A percentile compares a stretch with the other conserved stretches of the same genome.
Evolutionary conservation across 2,113 vertebrate species (phyloP).

Genomic region (Diphyllodes magnificus): DNA sequence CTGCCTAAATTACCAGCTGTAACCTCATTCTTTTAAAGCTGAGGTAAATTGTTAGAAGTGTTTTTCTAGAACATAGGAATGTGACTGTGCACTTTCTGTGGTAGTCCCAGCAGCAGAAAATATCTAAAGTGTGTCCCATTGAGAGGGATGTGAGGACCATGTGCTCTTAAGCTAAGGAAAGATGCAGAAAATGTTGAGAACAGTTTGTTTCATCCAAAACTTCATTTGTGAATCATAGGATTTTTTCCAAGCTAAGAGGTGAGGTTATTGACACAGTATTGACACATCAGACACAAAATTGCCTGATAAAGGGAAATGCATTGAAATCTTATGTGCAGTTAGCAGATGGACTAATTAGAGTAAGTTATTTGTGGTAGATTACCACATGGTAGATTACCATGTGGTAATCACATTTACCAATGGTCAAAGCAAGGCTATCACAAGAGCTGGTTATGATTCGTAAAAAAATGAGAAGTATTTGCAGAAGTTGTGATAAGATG

Average conservation of each 20-base stretch:
- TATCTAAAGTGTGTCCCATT: background rate
- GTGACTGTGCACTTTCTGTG: background rate
- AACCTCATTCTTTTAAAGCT: background rate
- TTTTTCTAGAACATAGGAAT: background rate
- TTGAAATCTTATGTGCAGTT: background rate
- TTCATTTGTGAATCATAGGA: background rate
- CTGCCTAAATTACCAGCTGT: background rate
- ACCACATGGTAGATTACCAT: background rate
- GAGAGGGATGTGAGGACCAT: background rate
- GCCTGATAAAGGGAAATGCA: background rate
- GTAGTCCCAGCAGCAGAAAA: background rate
- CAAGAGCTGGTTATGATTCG: background rate
- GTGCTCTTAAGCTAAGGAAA: background rate
- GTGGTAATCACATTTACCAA: too few relatives aligned
- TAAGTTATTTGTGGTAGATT: background rate
- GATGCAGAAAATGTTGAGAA: background rate
- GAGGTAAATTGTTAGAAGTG: background rate
- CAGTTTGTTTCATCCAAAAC: background rate
- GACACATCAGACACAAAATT: too few relatives aligned
- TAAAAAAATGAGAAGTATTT: background rate
- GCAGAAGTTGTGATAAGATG: background rate
- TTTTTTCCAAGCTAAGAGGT: background rate
- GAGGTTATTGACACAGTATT: background rate
- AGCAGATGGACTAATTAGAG: background rate
- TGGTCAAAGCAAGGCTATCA: background rate